phyloP scores from a whole-genome alignment of 2,888 invertebrate species.

The Leucophora obtusa region DNA sequence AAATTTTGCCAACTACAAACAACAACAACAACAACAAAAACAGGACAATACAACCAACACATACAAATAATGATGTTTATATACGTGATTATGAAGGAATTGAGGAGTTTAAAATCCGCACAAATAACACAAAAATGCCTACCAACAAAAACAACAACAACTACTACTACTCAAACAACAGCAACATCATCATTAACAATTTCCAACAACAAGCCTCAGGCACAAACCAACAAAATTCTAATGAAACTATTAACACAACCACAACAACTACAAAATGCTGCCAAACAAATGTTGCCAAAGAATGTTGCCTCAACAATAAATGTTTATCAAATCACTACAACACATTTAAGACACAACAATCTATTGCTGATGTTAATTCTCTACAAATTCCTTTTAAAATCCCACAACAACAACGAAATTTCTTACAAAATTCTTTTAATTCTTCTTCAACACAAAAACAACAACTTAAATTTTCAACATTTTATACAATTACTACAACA shows the following conservation, averaged over 20 bases:
- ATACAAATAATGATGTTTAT: slow-evolving; percentile 38
- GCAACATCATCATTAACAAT: slow-evolving; percentile 23
- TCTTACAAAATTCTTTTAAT: slow-evolving; percentile 33
- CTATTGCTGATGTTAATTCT: slow-evolving; percentile 11
- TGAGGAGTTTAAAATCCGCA: slow-evolving; percentile 57
- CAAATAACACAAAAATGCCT: slow-evolving; percentile 49
- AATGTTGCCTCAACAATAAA: slow-evolving; percentile 47
- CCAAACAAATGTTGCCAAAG: slow-evolving; percentile 64
- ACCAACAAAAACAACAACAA: slow-evolving; percentile 25
- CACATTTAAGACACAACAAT: slow-evolving; percentile 43
- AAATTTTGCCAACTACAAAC: slow-evolving; percentile 6
- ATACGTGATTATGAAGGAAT: slow-evolving; percentile 55
- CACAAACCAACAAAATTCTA: slow-evolving; percentile 27
- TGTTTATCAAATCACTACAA: slow-evolving; percentile 49
- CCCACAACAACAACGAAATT: slow-evolving; percentile 53
- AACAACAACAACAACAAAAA: slow-evolving; percentile 21
- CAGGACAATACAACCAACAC: slow-evolving; percentile 53
- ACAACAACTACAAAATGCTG: slow-evolving; percentile 65
- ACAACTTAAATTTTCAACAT: slow-evolving; percentile 23
- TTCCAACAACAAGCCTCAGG: slow-evolving; percentile 23
- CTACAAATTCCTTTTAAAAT: slow-evolving; percentile 6
- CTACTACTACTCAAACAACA: slow-evolving; percentile 35
- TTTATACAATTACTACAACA: slow-evolving; percentile 10
- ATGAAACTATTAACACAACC: slow-evolving; percentile 40
- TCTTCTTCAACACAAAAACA: slow-evolving; percentile 64